Conservation (phyloP, 2,797 vertebrate genomes). For the Lophius americanus region DNA sequence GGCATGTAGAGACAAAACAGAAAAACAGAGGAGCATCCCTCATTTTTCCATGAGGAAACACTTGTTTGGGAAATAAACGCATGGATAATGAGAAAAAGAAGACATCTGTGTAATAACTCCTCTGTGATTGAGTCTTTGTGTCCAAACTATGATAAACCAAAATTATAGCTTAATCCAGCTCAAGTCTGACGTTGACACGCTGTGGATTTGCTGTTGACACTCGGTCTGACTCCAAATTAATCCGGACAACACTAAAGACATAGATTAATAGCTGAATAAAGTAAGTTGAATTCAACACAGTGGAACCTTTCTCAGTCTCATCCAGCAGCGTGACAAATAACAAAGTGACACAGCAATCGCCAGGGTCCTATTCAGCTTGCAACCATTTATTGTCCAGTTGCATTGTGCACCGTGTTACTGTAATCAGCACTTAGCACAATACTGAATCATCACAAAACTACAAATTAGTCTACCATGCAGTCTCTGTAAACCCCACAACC, state of each 20-base stretch:
- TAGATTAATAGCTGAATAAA: background rate
- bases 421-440: conserved; percentile 78
- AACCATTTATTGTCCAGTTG: conserved; percentile 65
- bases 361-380: conserved; percentile 49
- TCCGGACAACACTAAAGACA: background rate
- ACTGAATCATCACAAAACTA: conserved; percentile 78
- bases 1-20: too few species aligned
- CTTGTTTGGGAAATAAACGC: background rate
- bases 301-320: background rate
- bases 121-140: background rate
- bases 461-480: conserved; percentile 75
- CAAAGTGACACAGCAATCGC: conserved; percentile 43
- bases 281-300: background rate
- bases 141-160: conserved; percentile 28
- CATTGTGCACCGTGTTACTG: conserved; percentile 68
- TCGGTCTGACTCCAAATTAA: background rate
- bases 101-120: conserved; percentile 11
- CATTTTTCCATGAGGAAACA: background rate
- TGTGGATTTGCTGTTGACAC: conserved; percentile 2
- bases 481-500: conserved; percentile 54
- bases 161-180: conserved; percentile 42
- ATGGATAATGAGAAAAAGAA: background rate
- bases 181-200: conserved; percentile 8
- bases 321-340: conserved; percentile 1
- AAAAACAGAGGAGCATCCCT: too few species aligned